Evolutionary conservation across 2,113 vertebrate genomes (phyloP), one percentile per base, ranked within the genome.

Genomic region (Vulpes lagopus): DNA sequence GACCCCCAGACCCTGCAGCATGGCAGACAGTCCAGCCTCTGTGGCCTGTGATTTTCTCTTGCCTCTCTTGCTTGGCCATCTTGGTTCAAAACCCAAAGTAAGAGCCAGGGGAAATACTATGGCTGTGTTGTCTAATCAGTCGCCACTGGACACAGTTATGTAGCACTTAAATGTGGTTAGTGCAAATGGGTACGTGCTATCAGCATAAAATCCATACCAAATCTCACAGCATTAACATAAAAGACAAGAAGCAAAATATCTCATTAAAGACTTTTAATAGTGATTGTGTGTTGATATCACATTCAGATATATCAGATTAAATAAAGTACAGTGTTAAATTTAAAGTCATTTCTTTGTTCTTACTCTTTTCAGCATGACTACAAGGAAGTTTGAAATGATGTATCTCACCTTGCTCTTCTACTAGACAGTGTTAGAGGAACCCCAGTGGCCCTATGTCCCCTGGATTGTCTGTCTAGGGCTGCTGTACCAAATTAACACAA

Each of bases 121-220:
- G 27, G 11, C 11, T 17, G 8, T 51, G 51, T 25, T 30, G 6
- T 59, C 84, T 62, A 53, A 35, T 1, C 5, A 1, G 2, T 30
- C 49, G 49, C 59, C 32, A 43, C 7, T 30, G 60, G 35, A 43
- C 81, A 62, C 7, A 27, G 51, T 71, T 59, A 35, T 2, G 3
- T 19, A 85, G 14, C 11, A 71, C 69, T 49, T 71, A 73, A 65
- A 53, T 53, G 17, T 59, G 55, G 17, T 55, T 6, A 1, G 4
- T 5, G 7, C 3, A 3, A 35, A 57, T 10, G 2, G 60, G 1
- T 12, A 32, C 3, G 2, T 51, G 22, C 30, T 59, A 5, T 3
- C 83, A 80, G 15, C 60, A 57, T 25, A 83, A 74, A 32, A 20
- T 27, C 23, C 1, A 19, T n/a, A 35, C n/a, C 80, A 69, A 55